Evolutionary conservation across 2,797 vertebrate genomes (phyloP).

Genomic region (Sternarchorhynchus goeldii): DNA sequence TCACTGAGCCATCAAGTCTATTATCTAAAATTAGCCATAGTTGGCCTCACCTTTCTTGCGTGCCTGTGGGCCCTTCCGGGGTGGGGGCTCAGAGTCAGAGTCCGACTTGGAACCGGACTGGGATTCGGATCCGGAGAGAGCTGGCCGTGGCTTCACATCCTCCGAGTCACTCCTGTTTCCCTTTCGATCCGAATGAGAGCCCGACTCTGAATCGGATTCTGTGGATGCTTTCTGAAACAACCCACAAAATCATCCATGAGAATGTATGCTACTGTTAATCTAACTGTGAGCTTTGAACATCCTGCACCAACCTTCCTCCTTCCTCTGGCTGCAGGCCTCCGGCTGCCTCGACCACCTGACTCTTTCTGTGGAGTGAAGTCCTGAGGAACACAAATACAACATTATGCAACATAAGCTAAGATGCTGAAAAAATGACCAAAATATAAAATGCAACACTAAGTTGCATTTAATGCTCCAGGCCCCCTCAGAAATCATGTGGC

Average conservation of each 20-base stretch:
- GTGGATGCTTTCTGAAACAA: constrained; percentile 81
- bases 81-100: constrained; percentile 86
- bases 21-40: background rate
- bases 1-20: constrained; percentile 16
- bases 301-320: constrained; percentile 71
- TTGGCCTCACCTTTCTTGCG: constrained; percentile 84
- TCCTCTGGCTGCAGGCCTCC: constrained; percentile 68
- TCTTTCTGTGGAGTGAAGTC: constrained; percentile 97
- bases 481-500: too few relatives aligned
- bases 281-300: background rate
- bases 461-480: too few relatives aligned
- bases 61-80: constrained; percentile 80
- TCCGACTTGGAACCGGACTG: constrained; percentile 83
- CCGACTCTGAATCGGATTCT: constrained; percentile 84
- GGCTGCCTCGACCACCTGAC: constrained; percentile 63
- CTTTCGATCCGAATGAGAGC: constrained; percentile 78
- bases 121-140: constrained; percentile 79
- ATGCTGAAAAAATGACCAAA: too few relatives aligned
- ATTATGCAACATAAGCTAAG: background rate
- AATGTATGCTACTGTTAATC: background rate
- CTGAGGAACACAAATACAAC: constrained; percentile 65
- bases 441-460: too few relatives aligned
- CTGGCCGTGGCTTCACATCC: constrained; percentile 77
- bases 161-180: constrained; percentile 74
- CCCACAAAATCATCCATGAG: background rate